Conservation (phyloP, 2,113 vertebrate genomes). For the Pomatorhinus ruficollis region DNA sequence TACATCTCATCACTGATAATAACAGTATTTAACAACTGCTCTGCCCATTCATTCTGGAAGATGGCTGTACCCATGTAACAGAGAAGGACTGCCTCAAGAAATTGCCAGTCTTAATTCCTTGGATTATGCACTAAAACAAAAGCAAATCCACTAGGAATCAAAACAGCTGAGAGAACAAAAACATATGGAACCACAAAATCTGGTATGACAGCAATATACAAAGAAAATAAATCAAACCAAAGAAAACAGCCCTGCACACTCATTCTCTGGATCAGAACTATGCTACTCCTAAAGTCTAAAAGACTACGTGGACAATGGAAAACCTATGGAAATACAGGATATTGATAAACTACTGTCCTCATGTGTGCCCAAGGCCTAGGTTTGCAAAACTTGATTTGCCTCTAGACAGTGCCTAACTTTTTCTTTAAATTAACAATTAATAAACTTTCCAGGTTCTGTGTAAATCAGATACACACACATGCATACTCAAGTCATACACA, state of each 20-base stretch:
- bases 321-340: neutral
- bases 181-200: neutral
- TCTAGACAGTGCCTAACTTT: neutral
- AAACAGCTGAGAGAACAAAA: neutral
- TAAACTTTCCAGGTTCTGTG: neutral
- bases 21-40: neutral
- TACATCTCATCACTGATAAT: neutral
- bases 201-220: neutral
- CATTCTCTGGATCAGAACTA: neutral
- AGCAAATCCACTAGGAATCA: neutral
- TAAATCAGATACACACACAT: neutral
- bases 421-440: neutral
- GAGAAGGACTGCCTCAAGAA: neutral
- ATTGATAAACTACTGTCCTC: neutral
- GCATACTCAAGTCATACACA: neutral
- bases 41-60: neutral
- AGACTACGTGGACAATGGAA: neutral
- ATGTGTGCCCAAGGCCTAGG: neutral
- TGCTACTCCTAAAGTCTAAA: neutral
- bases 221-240: neutral
- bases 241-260: neutral
- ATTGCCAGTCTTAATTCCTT: neutral
- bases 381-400: neutral
- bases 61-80: neutral
- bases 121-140: neutral